Percentiles rank a stretch among this genome's conserved stretches.
These are phyloP conservation scores for Dermatemys mawii DNA, from an alignment of 2,113 vertebrate genomes.

Conservation along the genomic window DNA sequence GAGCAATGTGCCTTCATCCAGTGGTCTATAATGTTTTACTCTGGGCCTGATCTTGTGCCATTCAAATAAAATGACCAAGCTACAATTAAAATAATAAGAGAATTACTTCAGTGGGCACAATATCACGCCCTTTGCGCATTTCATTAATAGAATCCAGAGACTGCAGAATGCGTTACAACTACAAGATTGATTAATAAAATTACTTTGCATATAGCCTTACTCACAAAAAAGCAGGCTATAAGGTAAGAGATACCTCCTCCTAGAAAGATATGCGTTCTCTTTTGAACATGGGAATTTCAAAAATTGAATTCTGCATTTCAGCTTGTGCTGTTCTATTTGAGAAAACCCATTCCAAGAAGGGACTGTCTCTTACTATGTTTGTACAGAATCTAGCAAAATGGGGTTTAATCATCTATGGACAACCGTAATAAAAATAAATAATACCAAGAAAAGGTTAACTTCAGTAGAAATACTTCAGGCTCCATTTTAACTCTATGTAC, in stretches of 20 bases:
- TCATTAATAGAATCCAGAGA: neutral
- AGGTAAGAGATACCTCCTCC: neutral
- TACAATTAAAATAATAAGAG: neutral
- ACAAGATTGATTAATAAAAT: neutral
- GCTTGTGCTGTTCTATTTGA: neutral
- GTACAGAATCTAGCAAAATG: neutral
- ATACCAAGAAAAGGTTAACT: neutral
- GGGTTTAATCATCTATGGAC: accelerated
- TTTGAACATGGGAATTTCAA: neutral
- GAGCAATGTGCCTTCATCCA: neutral
- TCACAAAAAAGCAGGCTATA: neutral
- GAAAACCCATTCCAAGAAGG: neutral
- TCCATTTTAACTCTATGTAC: neutral
- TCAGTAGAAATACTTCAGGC: neutral
- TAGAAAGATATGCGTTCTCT: neutral
- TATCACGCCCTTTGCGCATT: neutral
- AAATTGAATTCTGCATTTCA: neutral
- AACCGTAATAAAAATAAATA: neutral
- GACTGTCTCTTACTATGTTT: neutral
- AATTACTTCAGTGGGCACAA: neutral
- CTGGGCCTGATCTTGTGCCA: neutral
- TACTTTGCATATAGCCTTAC: neutral
- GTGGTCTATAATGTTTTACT: neutral
- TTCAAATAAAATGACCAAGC: slow-evolving; percentile 3
- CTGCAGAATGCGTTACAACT: neutral